These are phyloP conservation scores for Sialis lutaria DNA, from an alignment of 2,888 invertebrate genomes.

Conservation along the genomic window DNA sequence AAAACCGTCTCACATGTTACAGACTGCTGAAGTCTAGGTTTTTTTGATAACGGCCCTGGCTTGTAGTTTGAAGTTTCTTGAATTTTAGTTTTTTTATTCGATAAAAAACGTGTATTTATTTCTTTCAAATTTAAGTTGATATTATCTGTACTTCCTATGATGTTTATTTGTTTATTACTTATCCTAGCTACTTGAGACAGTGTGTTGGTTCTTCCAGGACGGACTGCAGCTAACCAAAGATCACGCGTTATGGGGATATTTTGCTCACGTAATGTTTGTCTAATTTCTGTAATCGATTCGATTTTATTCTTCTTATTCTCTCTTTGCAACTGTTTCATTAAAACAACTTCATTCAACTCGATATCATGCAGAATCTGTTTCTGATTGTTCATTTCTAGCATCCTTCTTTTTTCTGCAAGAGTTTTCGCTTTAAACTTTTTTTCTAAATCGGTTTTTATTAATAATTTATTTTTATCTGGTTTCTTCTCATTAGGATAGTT, in stretches of 20 bases:
- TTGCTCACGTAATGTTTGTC: constrained; percentile 20
- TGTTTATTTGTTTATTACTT: constrained; percentile 8
- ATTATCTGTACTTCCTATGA: constrained; percentile 8
- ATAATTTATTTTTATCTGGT: constrained; percentile 5
- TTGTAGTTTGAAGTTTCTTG: constrained; percentile 21
- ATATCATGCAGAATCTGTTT: constrained; percentile 25
- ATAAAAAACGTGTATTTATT: not conserved
- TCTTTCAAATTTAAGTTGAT: not conserved
- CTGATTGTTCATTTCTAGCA: constrained; percentile 20
- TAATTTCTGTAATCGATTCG: constrained; percentile 25
- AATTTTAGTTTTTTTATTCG: not conserved
- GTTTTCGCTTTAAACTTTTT: constrained; percentile 26
- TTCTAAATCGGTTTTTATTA: not conserved
- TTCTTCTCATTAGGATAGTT: constrained; percentile 9
- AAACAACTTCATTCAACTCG: constrained; percentile 23
- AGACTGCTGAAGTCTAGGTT: constrained; percentile 27
- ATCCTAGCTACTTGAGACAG: constrained; percentile 7
- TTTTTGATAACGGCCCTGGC: constrained; percentile 36
- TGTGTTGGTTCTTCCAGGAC: constrained; percentile 4
- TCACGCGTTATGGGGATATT: constrained; percentile 22
- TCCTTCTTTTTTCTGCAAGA: constrained; percentile 30
- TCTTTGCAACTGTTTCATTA: constrained; percentile 13
- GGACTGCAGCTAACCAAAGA: constrained; percentile 19
- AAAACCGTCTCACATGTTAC: constrained; percentile 29
- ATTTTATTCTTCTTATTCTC: constrained; percentile 15